Conservation (phyloP, 2,888 invertebrate species). For the Epistrophe grossulariae region DNA sequence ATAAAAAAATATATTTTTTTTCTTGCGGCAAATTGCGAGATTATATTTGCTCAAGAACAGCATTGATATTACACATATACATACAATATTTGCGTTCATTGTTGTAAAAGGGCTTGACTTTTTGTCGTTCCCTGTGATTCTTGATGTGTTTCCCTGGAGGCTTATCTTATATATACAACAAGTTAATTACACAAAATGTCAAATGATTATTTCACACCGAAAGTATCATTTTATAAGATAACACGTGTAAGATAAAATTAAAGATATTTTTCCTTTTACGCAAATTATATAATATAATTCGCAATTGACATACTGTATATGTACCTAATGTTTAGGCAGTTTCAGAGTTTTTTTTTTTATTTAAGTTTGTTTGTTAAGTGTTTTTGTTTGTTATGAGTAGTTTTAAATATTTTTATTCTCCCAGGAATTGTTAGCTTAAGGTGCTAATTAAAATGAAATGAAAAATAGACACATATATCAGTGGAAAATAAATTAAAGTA, state of each 20-base stretch:
- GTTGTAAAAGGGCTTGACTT: slow-evolving; percentile 20
- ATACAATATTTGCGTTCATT: not conserved
- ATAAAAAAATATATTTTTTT: not conserved
- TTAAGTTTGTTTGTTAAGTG: not conserved
- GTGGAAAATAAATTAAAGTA: not conserved
- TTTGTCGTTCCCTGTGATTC: slow-evolving; percentile 6
- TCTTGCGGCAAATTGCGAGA: slow-evolving; percentile 19
- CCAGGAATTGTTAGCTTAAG: not conserved
- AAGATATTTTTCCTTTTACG: not conserved
- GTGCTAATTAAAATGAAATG: not conserved
- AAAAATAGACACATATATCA: no score
- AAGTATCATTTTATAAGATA: slow-evolving; percentile 43
- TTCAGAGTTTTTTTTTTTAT: not conserved
- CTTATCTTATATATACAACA: slow-evolving; percentile 30
- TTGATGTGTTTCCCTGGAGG: slow-evolving; percentile 38
- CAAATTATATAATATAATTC: not conserved
- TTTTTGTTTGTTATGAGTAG: not conserved
- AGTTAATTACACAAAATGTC: slow-evolving; percentile 26
- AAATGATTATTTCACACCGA: slow-evolving; percentile 26
- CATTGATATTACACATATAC: not conserved
- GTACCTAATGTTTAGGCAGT: not conserved
- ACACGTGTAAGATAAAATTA: slow-evolving; percentile 37
- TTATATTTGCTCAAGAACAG: slow-evolving; percentile 7
- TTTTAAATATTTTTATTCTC: not conserved
- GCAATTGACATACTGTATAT: not conserved